These are phyloP conservation scores for Apus apus DNA, from an alignment of 2,113 vertebrate genomes.

Conservation along the genomic window DNA sequence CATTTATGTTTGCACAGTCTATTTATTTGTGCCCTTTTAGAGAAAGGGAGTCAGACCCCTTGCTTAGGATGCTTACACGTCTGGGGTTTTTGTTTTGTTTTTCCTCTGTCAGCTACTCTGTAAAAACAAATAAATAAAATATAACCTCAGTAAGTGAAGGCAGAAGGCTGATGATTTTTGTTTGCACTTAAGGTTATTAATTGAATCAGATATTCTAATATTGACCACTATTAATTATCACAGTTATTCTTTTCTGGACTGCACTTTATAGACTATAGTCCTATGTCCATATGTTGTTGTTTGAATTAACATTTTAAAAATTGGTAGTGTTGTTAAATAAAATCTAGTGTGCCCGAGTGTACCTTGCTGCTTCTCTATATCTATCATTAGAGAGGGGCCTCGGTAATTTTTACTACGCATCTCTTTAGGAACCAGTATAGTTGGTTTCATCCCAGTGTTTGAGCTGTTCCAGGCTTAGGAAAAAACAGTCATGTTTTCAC, in stretches of 20 bases:
- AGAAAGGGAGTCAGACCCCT: neutral
- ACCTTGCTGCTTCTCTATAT: neutral
- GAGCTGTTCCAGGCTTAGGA: neutral
- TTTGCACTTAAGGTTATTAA: neutral
- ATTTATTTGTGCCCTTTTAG: neutral
- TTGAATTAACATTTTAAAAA: neutral
- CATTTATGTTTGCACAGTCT: neutral
- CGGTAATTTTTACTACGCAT: neutral
- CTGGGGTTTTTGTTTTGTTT: neutral
- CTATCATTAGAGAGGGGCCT: neutral
- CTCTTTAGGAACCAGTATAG: neutral
- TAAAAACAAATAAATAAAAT: neutral
- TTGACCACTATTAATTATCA: neutral
- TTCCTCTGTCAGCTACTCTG: neutral
- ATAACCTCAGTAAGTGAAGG: neutral
- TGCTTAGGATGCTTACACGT: neutral
- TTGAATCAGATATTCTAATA: neutral
- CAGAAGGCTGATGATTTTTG: neutral
- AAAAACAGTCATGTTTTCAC: neutral
- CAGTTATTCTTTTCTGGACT: neutral
- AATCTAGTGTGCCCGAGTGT: neutral
- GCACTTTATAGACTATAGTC: neutral
- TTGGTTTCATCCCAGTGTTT: neutral
- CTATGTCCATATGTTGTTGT: neutral
- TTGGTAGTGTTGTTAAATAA: neutral